Evolutionary conservation across 2,797 vertebrate genomes (phyloP).

Genomic region (Discoglossus pictus): DNA sequence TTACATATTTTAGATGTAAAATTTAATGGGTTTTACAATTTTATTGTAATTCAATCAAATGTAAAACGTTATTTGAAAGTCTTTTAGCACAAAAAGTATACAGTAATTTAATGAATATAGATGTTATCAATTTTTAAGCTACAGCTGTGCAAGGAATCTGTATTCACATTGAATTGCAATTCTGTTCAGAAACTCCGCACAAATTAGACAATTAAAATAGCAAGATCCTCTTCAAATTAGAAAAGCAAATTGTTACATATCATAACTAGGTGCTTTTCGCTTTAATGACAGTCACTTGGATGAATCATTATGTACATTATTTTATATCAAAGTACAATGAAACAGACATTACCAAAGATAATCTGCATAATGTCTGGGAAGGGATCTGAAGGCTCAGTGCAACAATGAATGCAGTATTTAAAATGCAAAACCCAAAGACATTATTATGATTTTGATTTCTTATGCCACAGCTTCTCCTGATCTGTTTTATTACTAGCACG

Average conservation of each 20-base stretch:
- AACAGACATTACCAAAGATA: slow-evolving; percentile 81
- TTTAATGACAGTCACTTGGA: slow-evolving; percentile 75
- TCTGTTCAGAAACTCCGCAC: slow-evolving; percentile 67
- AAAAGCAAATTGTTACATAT: slow-evolving; percentile 84
- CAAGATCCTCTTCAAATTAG: slow-evolving; percentile 78
- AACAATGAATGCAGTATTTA: slow-evolving; percentile 81
- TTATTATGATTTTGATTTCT: slow-evolving; percentile 83
- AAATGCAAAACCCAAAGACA: slow-evolving; percentile 82
- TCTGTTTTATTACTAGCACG: slow-evolving; percentile 70
- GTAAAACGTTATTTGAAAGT: slow-evolving; percentile 21
- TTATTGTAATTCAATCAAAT: neutral
- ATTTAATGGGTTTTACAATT: slow-evolving; percentile 14
- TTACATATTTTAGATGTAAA: slow-evolving; percentile 12
- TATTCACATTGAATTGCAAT: slow-evolving; percentile 65
- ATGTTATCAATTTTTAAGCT: slow-evolving; percentile 64
- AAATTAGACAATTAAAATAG: slow-evolving; percentile 77
- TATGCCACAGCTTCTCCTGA: slow-evolving; percentile 72
- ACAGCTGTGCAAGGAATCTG: slow-evolving; percentile 60
- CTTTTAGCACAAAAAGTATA: slow-evolving; percentile 19
- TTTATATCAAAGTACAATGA: slow-evolving; percentile 84
- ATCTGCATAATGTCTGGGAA: slow-evolving; percentile 80
- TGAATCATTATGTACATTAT: slow-evolving; percentile 79
- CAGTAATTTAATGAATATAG: slow-evolving; percentile 60
- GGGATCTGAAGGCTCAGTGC: slow-evolving; percentile 77
- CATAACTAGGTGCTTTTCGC: slow-evolving; percentile 77